Evolutionary conservation across 2,797 vertebrate genomes (phyloP).

Genomic region (Spheniscus humboldti): DNA sequence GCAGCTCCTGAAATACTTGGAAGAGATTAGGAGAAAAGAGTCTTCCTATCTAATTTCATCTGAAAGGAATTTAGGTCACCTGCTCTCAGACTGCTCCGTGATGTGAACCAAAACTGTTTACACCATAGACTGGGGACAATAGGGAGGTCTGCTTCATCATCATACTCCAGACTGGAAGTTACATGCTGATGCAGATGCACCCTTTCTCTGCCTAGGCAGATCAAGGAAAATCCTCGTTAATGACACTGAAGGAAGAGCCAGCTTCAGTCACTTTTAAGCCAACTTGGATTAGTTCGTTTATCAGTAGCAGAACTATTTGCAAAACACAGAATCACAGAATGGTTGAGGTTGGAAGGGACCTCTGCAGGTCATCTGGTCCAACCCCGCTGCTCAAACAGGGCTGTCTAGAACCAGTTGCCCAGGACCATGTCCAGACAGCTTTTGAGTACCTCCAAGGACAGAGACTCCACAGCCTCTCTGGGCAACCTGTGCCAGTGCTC

Average conservation of each 20-base stretch:
- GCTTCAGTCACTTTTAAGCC: background rate
- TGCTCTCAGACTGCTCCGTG: background rate
- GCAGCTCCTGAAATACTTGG: constrained; percentile 17
- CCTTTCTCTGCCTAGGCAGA: background rate
- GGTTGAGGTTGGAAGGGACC: background rate
- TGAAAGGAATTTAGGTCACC: constrained; percentile 43
- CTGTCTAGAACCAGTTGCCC: background rate
- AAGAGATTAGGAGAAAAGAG: background rate
- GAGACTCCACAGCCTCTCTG: background rate
- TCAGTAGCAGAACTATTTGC: background rate
- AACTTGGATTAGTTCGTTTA: background rate
- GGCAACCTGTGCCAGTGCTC: background rate
- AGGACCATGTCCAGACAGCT: accelerated
- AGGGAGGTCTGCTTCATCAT: background rate
- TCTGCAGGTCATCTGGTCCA: background rate
- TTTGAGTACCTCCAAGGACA: background rate
- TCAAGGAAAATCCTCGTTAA: background rate
- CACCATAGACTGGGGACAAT: background rate
- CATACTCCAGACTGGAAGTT: background rate
- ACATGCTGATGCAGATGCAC: background rate
- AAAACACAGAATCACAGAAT: background rate
- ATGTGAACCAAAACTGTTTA: background rate
- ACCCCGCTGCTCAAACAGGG: background rate
- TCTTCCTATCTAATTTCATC: constrained; percentile 13
- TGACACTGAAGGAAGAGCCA: background rate